phyloP scores from a whole-genome alignment of 2,888 invertebrate genomes.

The Cynaeus angustus region DNA sequence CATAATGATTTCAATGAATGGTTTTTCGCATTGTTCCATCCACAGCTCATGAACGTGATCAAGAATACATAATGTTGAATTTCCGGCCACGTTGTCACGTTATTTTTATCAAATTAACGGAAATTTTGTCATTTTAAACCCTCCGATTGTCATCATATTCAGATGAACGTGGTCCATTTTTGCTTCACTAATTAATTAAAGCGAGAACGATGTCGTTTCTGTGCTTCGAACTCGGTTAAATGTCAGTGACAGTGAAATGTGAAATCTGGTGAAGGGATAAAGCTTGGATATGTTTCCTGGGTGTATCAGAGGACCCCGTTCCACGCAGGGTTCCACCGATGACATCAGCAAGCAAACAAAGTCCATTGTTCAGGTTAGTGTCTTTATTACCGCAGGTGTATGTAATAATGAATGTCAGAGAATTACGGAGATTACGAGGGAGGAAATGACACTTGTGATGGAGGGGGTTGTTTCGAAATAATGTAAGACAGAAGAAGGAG shows the following conservation, averaged over 20 bases:
- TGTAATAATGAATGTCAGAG: constrained; percentile 12
- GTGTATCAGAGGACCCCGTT: constrained; percentile 81
- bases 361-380: constrained; percentile 81
- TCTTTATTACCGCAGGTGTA: constrained; percentile 28
- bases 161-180: constrained; percentile 6
- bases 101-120: constrained; percentile 24
- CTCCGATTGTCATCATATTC: constrained; percentile 11
- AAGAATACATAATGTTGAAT: constrained; percentile 37
- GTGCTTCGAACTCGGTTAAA: constrained; percentile 44
- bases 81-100: constrained; percentile 41
- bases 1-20: constrained; percentile 15
- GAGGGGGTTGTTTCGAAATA: no score
- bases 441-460: neutral
- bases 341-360: constrained; percentile 82
- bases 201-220: constrained; percentile 16
- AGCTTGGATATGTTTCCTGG: constrained; percentile 76
- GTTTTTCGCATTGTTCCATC: constrained; percentile 41
- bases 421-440: neutral
- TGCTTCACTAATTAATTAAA: constrained; percentile 3
- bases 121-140: neutral
- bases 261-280: constrained; percentile 48
- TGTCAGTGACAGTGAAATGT: constrained; percentile 24
- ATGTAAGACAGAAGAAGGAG: no score
- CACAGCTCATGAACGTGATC: constrained; percentile 39
- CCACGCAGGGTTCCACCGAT: constrained; percentile 84